phyloP scores from a whole-genome alignment of 30 jellyfish, hydroid and myxozoan species.

The Aurelia aurita complex sp. Pacific region DNA sequence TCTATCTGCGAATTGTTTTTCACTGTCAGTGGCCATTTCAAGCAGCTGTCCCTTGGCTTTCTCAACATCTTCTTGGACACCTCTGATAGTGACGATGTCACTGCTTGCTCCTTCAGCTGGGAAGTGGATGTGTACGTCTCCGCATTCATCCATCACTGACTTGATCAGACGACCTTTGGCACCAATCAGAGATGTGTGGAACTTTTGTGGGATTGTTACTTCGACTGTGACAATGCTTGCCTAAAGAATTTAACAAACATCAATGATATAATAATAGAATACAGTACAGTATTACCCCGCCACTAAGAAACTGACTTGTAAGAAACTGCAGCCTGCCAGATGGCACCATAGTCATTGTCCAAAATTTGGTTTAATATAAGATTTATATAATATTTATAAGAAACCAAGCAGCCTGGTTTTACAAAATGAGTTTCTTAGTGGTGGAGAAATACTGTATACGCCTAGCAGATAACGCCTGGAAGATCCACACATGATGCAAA shows the following conservation, averaged over 20 bases:
- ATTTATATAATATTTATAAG: too few relatives aligned
- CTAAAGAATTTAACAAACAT: constrained; percentile 7
- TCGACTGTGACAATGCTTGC: constrained; percentile 84
- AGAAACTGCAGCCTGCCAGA: too few relatives aligned
- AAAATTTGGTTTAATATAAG: too few relatives aligned
- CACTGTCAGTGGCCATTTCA: constrained; percentile 73
- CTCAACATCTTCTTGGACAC: constrained; percentile 93
- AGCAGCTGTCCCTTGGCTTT: constrained; percentile 83
- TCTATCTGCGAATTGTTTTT: constrained; percentile 74
- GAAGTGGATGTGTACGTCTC: constrained; percentile 90
- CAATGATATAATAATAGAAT: too few relatives aligned
- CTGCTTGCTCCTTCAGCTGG: constrained; percentile 94
- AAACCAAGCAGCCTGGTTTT: too few relatives aligned
- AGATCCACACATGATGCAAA: too few relatives aligned
- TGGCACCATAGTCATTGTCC: too few relatives aligned
- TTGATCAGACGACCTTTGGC: constrained; percentile 90
- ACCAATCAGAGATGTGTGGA: constrained; percentile 94
- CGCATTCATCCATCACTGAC: constrained; percentile 94
- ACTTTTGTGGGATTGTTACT: constrained; percentile 78
- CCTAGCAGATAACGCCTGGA: too few relatives aligned
- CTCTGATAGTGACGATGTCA: constrained; percentile 78
- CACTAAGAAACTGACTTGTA: too few relatives aligned
- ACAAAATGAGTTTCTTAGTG: too few relatives aligned
- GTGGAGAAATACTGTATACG: too few relatives aligned
- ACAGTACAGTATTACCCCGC: too few relatives aligned